Percentiles rank a stretch among this genome's conserved stretches.
Conservation (phyloP, 2,113 vertebrate species). For the Eublepharis macularius region DNA sequence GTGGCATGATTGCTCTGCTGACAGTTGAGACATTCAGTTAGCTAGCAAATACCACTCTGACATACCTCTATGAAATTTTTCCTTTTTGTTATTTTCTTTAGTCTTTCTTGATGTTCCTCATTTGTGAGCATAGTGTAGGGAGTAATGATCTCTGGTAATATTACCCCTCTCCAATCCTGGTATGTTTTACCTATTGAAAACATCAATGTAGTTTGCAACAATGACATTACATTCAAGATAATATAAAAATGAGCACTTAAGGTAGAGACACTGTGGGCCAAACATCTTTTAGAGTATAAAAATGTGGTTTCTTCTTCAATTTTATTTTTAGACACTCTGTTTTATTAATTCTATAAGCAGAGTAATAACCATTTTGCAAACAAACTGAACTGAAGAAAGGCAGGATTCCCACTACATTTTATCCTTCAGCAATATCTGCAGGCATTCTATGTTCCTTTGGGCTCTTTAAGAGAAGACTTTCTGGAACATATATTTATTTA, state of each 20-base stretch:
- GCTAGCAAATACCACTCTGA: background rate
- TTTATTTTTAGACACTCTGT: background rate
- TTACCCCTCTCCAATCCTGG: constrained; percentile 47
- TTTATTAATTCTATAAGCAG: background rate
- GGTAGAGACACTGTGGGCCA: background rate
- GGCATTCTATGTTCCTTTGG: background rate
- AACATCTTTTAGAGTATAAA: background rate
- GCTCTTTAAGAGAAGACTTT: background rate
- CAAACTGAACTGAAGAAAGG: background rate
- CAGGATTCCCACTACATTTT: background rate
- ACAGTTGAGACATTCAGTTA: background rate
- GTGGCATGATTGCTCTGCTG: no score
- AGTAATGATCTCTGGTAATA: constrained; percentile 11
- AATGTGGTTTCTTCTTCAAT: background rate
- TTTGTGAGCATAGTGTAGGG: constrained; percentile 17
- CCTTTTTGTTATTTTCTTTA: background rate
- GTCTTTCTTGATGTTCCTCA: background rate
- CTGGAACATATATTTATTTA: background rate
- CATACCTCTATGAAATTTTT: background rate
- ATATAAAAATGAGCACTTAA: background rate
- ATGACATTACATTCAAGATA: constrained; percentile 24
- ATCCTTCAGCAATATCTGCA: background rate
- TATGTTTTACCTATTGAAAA: constrained; percentile 47
- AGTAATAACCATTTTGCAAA: background rate
- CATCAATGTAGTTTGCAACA: constrained; percentile 41